Evolutionary conservation across 2,888 invertebrate species (phyloP).

Genomic region (Alviniconcha strummeri): DNA sequence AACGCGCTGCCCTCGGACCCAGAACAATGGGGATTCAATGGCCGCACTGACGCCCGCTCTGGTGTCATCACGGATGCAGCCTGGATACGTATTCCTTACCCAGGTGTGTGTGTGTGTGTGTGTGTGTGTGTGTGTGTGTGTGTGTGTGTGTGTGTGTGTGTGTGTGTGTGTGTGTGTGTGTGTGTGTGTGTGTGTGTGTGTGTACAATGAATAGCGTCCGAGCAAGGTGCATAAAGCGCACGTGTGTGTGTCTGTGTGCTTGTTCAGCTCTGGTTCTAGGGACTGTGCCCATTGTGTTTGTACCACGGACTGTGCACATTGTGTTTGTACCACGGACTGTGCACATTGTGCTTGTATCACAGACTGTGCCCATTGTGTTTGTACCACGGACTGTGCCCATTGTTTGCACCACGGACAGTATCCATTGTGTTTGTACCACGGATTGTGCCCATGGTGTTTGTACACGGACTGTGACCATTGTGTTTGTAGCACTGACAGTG

Average conservation of each 20-base stretch:
- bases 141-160: constrained; percentile 1
- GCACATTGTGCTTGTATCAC: no score
- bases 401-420: no score
- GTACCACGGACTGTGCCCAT: no score
- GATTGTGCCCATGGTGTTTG: no score
- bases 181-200: constrained; percentile 9
- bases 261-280: not conserved
- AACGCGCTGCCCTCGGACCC: constrained; percentile 71
- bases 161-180: constrained; percentile 9
- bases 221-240: not conserved
- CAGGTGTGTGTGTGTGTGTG: constrained; percentile 70
- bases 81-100: constrained; percentile 77
- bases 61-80: constrained; percentile 59
- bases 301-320: no score
- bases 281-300: no score
- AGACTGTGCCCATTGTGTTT: no score
- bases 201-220: not conserved
- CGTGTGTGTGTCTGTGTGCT: not conserved
- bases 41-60: constrained; percentile 66
- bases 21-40: constrained; percentile 68
- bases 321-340: no score
- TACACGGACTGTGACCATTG: no score
- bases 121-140: not conserved
- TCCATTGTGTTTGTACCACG: no score
- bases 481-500: no score